These are phyloP conservation scores for Phortica magna DNA, from an alignment of 2,888 invertebrate species.

Conservation along the genomic window DNA sequence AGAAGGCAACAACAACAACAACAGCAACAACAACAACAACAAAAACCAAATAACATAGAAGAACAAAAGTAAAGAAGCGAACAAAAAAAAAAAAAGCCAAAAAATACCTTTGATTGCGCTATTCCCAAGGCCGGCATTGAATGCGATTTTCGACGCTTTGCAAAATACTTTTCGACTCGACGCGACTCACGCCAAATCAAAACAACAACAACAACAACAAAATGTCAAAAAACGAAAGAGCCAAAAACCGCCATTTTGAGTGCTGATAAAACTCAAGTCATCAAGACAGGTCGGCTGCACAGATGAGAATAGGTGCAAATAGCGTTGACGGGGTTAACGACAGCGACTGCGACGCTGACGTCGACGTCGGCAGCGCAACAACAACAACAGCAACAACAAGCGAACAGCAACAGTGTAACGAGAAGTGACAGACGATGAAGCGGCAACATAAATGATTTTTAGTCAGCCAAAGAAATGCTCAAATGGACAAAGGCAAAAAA, in stretches of 20 bases:
- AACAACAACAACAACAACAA: no score
- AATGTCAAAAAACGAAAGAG: no score
- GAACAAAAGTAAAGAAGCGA: neutral
- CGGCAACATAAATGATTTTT: neutral
- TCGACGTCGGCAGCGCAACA: neutral
- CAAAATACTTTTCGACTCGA: neutral
- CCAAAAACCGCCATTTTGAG: neutral
- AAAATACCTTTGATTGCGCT: no score
- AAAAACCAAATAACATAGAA: no score
- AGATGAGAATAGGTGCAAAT: neutral
- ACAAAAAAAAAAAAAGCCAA: neutral
- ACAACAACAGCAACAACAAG: neutral
- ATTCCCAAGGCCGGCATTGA: neutral
- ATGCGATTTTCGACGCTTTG: neutral
- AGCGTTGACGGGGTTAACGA: neutral
- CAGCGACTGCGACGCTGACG: neutral
- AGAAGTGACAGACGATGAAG: neutral
- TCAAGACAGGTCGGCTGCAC: neutral
- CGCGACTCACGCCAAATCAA: no score
- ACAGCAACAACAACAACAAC: no score
- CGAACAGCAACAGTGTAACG: neutral
- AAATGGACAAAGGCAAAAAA: neutral
- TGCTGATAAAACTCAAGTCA: neutral
- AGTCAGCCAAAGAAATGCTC: neutral
- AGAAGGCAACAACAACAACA: no score